Evolutionary conservation across 2,888 invertebrate species (phyloP).

Genomic region (Hyles lineata): DNA sequence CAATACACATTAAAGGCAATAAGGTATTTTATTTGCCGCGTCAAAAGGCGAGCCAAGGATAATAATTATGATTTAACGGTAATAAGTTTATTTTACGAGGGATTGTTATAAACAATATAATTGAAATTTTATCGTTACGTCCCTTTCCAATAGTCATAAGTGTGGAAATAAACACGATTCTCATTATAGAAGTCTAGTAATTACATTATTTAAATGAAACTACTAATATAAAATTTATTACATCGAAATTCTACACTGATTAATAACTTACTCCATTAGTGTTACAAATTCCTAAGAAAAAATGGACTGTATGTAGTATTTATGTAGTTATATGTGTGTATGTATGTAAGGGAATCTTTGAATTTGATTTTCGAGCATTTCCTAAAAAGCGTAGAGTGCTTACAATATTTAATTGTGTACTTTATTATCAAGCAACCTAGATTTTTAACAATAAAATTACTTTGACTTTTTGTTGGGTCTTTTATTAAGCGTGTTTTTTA

Average conservation of each 20-base stretch:
- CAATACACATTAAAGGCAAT: conserved; percentile 2
- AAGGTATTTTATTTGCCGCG: not conserved
- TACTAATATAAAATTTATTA: not conserved
- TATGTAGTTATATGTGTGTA: no score
- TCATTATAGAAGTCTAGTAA: not conserved
- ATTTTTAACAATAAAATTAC: no score
- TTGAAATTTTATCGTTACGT: not conserved
- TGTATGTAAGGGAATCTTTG: no score
- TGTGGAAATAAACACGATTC: not conserved
- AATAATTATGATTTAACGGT: conserved; percentile 12
- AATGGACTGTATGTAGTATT: no score
- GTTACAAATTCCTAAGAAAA: no score
- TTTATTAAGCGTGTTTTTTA: no score
- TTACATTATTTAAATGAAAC: not conserved
- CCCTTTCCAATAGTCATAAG: not conserved
- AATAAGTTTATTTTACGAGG: conserved; percentile 1
- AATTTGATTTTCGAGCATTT: no score
- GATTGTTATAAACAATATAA: conserved; percentile 13
- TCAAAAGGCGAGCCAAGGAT: conserved; percentile 1
- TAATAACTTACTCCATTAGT: no score
- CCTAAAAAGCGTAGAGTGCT: no score
- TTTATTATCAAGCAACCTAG: no score
- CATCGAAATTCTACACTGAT: not conserved
- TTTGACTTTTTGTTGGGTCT: no score
- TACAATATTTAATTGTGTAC: no score